Evolutionary conservation across 2,113 vertebrate genomes (phyloP).

Genomic region (Apeltes quadracus): DNA sequence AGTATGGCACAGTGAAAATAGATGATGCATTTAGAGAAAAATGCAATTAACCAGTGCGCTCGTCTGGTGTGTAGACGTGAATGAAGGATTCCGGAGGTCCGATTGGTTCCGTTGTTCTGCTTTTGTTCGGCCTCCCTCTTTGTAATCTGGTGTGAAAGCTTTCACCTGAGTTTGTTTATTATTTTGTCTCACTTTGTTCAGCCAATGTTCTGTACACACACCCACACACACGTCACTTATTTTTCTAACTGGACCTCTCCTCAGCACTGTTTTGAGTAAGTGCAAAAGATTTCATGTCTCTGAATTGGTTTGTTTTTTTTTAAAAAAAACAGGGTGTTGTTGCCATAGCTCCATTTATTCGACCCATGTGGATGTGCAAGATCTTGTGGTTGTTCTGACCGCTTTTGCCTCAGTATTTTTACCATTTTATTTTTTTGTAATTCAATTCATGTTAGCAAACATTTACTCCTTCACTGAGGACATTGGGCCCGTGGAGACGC

Average conservation of each 20-base stretch:
- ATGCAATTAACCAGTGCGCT: not conserved
- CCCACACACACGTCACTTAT: not conserved
- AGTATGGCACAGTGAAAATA: not conserved
- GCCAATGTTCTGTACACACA: not conserved
- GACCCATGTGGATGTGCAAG: not conserved
- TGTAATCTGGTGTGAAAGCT: constrained; percentile 5
- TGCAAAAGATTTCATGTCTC: not conserved
- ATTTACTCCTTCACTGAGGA: not conserved
- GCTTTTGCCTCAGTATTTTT: not conserved
- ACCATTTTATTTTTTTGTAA: not conserved
- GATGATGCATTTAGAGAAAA: not conserved
- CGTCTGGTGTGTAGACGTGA: not conserved
- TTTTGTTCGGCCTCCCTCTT: constrained; percentile 2
- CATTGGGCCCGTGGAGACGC: not conserved
- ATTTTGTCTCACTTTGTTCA: not conserved
- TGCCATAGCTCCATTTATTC: too few species aligned
- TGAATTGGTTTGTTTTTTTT: constrained; percentile 3
- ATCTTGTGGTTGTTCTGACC: not conserved
- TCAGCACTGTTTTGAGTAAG: not conserved
- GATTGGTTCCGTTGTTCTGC: constrained; percentile 1
- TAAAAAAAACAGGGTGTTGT: not conserved
- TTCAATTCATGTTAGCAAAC: not conserved
- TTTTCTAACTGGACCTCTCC: not conserved
- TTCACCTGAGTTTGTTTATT: not conserved
- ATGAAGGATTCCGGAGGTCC: not conserved